Evolutionary conservation across 2,888 invertebrate genomes (phyloP).

Genomic region (Eugnorisma glareosa): DNA sequence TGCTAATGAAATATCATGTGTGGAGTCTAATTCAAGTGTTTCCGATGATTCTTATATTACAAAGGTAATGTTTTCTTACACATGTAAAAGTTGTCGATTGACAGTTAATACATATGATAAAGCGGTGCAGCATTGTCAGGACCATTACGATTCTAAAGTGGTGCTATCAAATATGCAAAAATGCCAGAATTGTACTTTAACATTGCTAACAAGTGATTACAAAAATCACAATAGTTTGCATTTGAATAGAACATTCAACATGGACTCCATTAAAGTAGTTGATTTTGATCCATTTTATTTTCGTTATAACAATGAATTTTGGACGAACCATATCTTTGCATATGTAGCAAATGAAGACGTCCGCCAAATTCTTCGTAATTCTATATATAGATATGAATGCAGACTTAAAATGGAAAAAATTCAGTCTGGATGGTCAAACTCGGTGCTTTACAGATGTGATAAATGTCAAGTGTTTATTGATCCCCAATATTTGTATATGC

Average conservation of each 20-base stretch:
- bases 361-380: slow-evolving; percentile 70
- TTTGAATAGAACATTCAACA: slow-evolving; percentile 40
- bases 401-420: slow-evolving; percentile 79
- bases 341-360: slow-evolving; percentile 66
- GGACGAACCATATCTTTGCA: slow-evolving; percentile 80
- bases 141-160: slow-evolving; percentile 71
- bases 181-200: slow-evolving; percentile 72
- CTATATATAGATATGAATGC: slow-evolving; percentile 80
- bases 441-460: slow-evolving; percentile 79
- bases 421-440: slow-evolving; percentile 74
- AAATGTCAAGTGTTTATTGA: slow-evolving; percentile 77
- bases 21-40: slow-evolving; percentile 16
- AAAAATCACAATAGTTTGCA: slow-evolving; percentile 71
- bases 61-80: slow-evolving; percentile 65
- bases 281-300: slow-evolving; percentile 79
- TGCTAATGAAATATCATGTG: slow-evolving; percentile 4
- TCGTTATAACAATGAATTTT: slow-evolving; percentile 73
- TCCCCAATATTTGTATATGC: slow-evolving; percentile 71
- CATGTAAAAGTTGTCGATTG: slow-evolving; percentile 76
- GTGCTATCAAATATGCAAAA: slow-evolving; percentile 52
- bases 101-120: slow-evolving; percentile 78
- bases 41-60: slow-evolving; percentile 10
- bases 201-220: slow-evolving; percentile 68
- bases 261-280: slow-evolving; percentile 63
- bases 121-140: slow-evolving; percentile 82